A percentile compares a stretch with the other conserved stretches of the same genome.
Evolutionary conservation across 30 jellyfish, hydroid and myxozoan genomes (phyloP).

Genomic region (Clytia hemisphaerica): DNA sequence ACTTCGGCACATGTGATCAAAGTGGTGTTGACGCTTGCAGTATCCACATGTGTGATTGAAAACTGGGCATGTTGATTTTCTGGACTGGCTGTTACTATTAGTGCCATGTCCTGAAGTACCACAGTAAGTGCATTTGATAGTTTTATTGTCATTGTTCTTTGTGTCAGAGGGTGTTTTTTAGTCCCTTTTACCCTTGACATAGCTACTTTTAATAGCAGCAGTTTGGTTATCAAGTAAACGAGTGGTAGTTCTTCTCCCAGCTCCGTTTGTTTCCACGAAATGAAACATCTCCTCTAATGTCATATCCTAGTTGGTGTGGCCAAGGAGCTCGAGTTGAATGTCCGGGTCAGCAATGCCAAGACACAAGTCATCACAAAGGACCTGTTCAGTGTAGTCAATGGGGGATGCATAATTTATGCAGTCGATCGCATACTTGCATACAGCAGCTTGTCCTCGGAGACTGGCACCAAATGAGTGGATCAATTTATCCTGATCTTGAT

Average conservation of each 20-base stretch:
- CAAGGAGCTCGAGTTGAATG: slow-evolving; percentile 41
- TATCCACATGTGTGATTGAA: slow-evolving; percentile 9
- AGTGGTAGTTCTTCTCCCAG: slow-evolving; percentile 28
- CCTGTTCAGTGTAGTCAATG: slow-evolving; percentile 19
- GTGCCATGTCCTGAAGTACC: slow-evolving; percentile 17
- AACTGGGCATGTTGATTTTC: background rate
- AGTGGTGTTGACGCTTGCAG: slow-evolving; percentile 1
- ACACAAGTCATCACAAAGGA: slow-evolving; percentile 30
- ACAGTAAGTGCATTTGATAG: slow-evolving; percentile 1
- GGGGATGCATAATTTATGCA: slow-evolving; percentile 17
- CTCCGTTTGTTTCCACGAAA: slow-evolving; percentile 20
- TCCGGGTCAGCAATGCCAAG: slow-evolving; percentile 25
- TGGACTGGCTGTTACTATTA: background rate
- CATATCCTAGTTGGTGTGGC: slow-evolving; percentile 13
- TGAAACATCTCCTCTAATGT: slow-evolving; percentile 1
- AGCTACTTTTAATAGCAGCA: slow-evolving; percentile 6
- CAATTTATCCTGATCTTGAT: slow-evolving; percentile 20
- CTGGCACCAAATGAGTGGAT: slow-evolving; percentile 44
- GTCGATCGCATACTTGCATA: slow-evolving; percentile 25
- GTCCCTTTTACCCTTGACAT: background rate
- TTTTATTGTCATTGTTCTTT: background rate
- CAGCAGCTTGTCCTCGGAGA: slow-evolving; percentile 42
- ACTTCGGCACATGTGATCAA: background rate
- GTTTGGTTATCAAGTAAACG: slow-evolving; percentile 11
- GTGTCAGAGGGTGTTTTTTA: background rate